Evolutionary conservation across 1,140 invertebrate species (phyloP), one percentile per base, ranked within the genome.

Genomic region (Trissolcus basalis): DNA sequence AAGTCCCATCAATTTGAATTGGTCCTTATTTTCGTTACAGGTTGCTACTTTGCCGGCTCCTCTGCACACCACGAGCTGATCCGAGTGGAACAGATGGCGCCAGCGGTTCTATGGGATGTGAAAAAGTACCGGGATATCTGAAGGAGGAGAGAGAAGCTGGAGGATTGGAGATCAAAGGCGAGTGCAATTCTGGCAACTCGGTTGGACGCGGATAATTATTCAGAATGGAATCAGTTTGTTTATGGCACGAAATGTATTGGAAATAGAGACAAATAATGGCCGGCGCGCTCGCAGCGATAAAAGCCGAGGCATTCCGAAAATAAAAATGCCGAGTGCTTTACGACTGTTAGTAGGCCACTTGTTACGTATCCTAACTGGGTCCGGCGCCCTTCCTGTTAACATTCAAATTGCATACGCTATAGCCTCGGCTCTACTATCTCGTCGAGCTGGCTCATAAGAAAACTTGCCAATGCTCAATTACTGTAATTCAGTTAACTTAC

Each of bases 401-500:
- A 73, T 67, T 73, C 60, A 73, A 73, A 67, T 67, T 72, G 69
- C 69, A 64, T 65, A 72, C 45, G 43, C 69, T 65, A 72, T 53
- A 47, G 69, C 48, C 35, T 32, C 48, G 60, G 69, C 54, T 39
- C n/a, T 11, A 39, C 36, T 64, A 72, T 61, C 65, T 69, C 65
- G 27, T 15, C n/a, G 36, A 64, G 60, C 14, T 49, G 49, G 55
- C 55, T 49, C 61, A 50, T 50, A 67, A 73, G 70, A 73, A 73
- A 73, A 67, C 53, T 68, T 63, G 63, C 71, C 61, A 47, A 43
- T 56, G 58, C 58, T 67, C 56, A 74, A 68, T 74, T 74, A 74
- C 71, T 60, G 63, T 74, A 74, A 74, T 74, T 58, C 71, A 51
- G 63, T 74, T 68, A 68, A 73, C 43, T 67, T 73, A 73, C 65